Evolutionary conservation across 2,888 invertebrate species (phyloP).

Genomic region (Argynnis bischoffii): DNA sequence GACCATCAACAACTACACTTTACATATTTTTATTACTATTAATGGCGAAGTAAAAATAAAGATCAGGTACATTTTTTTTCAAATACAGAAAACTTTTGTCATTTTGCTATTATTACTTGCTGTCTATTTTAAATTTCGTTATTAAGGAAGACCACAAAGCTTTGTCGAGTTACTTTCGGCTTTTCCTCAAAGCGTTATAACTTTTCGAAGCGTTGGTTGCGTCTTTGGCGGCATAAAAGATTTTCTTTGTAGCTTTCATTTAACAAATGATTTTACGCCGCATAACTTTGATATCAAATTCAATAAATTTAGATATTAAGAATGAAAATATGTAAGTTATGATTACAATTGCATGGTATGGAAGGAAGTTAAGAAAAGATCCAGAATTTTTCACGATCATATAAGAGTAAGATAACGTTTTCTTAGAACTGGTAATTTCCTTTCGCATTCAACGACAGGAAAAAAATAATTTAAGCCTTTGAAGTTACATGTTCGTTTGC

Average conservation of each 20-base stretch:
- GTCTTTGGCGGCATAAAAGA: constrained; percentile 13
- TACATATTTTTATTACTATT: not conserved
- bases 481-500: not conserved
- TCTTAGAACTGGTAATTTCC: not conserved
- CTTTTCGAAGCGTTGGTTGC: constrained; percentile 22
- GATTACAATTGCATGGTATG: not conserved
- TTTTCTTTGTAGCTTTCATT: constrained; percentile 17
- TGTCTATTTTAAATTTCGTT: constrained; percentile 24
- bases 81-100: not conserved
- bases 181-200: constrained; percentile 28
- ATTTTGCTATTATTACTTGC: constrained; percentile 11
- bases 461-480: not conserved
- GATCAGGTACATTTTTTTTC: not conserved
- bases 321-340: not conserved
- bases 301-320: constrained; percentile 1
- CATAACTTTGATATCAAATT: constrained; percentile 11
- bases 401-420: not conserved
- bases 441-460: not conserved
- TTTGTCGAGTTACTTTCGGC: constrained; percentile 23
- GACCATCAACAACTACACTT: not conserved
- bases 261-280: constrained; percentile 17
- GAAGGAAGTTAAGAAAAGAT: not conserved
- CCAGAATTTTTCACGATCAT: not conserved
- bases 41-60: not conserved
- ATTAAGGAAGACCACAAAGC: constrained; percentile 24